Evolutionary conservation across 2,888 invertebrate genomes (phyloP), one percentile per base, ranked within the genome.

Genomic region (Agrochola lota): DNA sequence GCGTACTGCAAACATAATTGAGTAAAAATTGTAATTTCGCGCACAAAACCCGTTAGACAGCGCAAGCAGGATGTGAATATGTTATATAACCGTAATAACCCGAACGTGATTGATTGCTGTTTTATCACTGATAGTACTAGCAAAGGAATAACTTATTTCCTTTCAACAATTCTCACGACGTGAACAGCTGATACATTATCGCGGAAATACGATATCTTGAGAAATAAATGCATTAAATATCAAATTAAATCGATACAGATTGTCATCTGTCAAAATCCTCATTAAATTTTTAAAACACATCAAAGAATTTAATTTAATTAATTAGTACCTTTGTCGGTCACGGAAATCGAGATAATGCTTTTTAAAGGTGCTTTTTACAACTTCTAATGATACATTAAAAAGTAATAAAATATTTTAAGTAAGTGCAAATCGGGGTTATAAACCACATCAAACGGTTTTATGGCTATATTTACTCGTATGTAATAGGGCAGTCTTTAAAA

Each of bases 381-480:
- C 79, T 73, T 59, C 63, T 88, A 82, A 83, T 80, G 79, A 46
- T 67, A 70, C 79, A 80, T 84, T 87, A 84, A 88, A 84, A 80
- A 69, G 84, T 78, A 62, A 80, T 88, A 83, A 88, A 87, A 85
- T 72, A 74, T 73, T 57, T 71, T 80, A 79, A 85, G 74, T 84
- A 73, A 81, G 79, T 85, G 87, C 85, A 80, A 85, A 88, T 84
- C 81, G 67, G 71, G 77, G 80, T 79, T 83, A 72, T 67, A 71
- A 43, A 64, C 66, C 20, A 60, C 72, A 73, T 83, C 40, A 74
- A 71, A 57, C 15, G 52, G 46, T 80, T 86, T 85, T 81, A 85
- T 83, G 57, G 71, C 40, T 78, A 64, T 68, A 80, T 81, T 81
- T 73, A 30, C n/a, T n/a, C 30, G 30, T 30, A 80, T 57, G 69